These are phyloP conservation scores for Tretioscincus oriximinensis DNA, from an alignment of 2,113 vertebrate genomes.

Conservation along the genomic window DNA sequence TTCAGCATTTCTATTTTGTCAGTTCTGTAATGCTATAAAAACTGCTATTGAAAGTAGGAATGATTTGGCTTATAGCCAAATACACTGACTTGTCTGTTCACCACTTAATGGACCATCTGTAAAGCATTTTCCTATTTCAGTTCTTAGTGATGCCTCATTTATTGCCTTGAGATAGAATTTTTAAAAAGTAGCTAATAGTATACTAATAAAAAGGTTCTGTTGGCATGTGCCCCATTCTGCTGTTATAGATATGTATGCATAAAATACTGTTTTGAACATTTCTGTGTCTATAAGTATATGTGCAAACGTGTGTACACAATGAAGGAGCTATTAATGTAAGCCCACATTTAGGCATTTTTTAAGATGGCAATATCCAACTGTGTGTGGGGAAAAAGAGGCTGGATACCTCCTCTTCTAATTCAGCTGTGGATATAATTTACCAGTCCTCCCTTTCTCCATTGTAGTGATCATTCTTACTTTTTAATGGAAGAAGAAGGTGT, in stretches of 20 bases:
- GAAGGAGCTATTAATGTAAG: too few relatives aligned
- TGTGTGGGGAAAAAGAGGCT: too few relatives aligned
- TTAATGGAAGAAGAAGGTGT: too few relatives aligned
- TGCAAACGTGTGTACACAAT: not conserved
- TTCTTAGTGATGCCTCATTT: slow-evolving; percentile 30
- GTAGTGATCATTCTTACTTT: too few relatives aligned
- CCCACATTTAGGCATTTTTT: too few relatives aligned
- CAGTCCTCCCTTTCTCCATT: too few relatives aligned
- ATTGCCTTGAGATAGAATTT: slow-evolving; percentile 5
- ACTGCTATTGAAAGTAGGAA: not conserved
- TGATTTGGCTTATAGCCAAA: slow-evolving; percentile 5
- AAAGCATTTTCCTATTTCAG: slow-evolving; percentile 24
- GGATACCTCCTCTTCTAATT: too few relatives aligned
- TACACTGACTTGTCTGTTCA: not conserved
- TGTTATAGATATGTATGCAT: not conserved
- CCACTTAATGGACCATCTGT: slow-evolving; percentile 25
- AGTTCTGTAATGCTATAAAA: slow-evolving; percentile 14
- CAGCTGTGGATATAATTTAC: too few relatives aligned
- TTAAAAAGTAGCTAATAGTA: slow-evolving; percentile 14
- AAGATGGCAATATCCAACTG: too few relatives aligned
- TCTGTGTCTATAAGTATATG: not conserved
- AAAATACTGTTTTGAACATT: slow-evolving; percentile 5
- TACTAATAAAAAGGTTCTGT: slow-evolving; percentile 16
- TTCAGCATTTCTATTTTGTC: not conserved
- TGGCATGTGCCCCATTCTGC: slow-evolving; percentile 7